These are phyloP conservation scores for Eulemur albifrons DNA, from an alignment of 2,797 vertebrate species.

Conservation along the genomic window DNA sequence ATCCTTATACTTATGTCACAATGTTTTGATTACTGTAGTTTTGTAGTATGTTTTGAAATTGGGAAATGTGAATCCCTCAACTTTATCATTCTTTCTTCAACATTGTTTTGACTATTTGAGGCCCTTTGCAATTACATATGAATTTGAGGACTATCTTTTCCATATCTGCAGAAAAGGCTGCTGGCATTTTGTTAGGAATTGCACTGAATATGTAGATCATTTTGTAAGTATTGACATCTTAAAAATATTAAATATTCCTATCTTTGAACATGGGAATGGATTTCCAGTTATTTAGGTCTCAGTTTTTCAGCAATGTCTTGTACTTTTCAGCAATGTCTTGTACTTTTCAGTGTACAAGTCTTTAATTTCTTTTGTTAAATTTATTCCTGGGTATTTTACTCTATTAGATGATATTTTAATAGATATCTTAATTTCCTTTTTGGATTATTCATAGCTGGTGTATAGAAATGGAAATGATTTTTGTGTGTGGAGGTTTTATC, in stretches of 20 bases:
- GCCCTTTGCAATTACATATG: not conserved
- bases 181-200: not conserved
- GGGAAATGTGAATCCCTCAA: not conserved
- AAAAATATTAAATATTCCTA: conserved; percentile 12
- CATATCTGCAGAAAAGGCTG: not conserved
- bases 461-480: not conserved
- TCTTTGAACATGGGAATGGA: not conserved
- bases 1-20: not conserved
- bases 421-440: not conserved
- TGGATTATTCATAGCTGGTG: not conserved
- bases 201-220: not conserved
- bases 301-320: not conserved
- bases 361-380: not conserved
- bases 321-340: not conserved
- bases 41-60: not conserved
- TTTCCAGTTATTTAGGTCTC: not conserved
- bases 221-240: not conserved
- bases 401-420: not conserved
- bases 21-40: not conserved
- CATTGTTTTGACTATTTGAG: not conserved
- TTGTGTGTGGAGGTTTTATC: not conserved
- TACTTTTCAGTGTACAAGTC: not conserved
- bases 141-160: not conserved
- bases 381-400: not conserved
- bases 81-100: not conserved